Evolutionary conservation across 2,888 invertebrate species (phyloP).

Genomic region (Harpalus rubripes): DNA sequence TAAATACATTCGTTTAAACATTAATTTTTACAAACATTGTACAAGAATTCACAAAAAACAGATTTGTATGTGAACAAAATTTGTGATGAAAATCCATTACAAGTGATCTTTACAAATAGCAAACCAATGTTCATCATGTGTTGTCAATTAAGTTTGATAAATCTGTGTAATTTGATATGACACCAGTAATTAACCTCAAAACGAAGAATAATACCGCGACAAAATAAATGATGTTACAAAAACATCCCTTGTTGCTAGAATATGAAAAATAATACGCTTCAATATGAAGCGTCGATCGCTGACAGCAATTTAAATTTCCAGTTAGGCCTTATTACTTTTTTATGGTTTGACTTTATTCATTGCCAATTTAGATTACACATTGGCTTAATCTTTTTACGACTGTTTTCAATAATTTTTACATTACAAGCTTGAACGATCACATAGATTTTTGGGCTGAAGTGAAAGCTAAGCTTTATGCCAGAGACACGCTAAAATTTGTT

Average conservation of each 20-base stretch:
- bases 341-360: constrained; percentile 24
- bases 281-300: constrained; percentile 9
- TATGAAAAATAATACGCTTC: constrained; percentile 18
- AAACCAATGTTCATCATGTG: background rate
- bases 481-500: too few relatives aligned
- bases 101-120: too few relatives aligned
- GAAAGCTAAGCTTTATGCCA: too few relatives aligned
- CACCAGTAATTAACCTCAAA: constrained; percentile 18
- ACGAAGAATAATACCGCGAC: constrained; percentile 19
- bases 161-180: constrained; percentile 10
- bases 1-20: too few relatives aligned
- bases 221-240: constrained; percentile 17
- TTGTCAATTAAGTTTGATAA: constrained; percentile 5
- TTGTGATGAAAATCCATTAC: too few relatives aligned
- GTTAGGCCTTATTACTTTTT: constrained; percentile 31
- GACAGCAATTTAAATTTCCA: constrained; percentile 37
- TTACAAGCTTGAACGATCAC: too few relatives aligned
- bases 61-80: too few relatives aligned
- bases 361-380: background rate
- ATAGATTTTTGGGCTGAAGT: too few relatives aligned
- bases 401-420: background rate
- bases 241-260: constrained; percentile 1
- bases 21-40: too few relatives aligned
- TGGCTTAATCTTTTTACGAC: background rate
- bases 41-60: too few relatives aligned